Evolutionary conservation across 2,797 vertebrate species (phyloP).

Genomic region (Manis pentadactyla): DNA sequence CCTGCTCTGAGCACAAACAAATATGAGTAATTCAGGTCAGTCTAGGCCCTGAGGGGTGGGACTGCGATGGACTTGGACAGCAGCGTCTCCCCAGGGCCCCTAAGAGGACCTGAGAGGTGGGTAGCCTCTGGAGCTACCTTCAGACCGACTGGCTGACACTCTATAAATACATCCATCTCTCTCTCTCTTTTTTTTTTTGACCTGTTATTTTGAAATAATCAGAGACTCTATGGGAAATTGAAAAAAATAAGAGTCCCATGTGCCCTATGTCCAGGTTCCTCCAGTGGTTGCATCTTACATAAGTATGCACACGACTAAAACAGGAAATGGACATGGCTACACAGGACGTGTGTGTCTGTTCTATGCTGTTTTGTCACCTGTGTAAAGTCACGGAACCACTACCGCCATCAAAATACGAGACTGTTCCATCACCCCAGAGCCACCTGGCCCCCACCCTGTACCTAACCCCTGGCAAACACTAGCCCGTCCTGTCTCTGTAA

Average conservation of each 20-base stretch:
- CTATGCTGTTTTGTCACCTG: not conserved
- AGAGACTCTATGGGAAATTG: not conserved
- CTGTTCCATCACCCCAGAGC: not conserved
- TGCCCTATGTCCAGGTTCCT: not conserved
- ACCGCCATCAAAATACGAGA: not conserved
- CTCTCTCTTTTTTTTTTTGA: not conserved
- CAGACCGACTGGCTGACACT: not conserved
- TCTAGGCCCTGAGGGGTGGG: not conserved
- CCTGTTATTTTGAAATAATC: not conserved
- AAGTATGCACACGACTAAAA: not conserved
- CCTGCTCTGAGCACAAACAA: too few relatives aligned
- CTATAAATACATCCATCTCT: not conserved
- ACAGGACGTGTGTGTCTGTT: not conserved
- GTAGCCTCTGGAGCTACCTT: not conserved
- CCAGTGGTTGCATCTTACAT: not conserved
- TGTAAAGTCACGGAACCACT: not conserved
- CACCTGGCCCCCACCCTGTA: fast-evolving
- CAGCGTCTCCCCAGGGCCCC: not conserved
- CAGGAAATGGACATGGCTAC: not conserved
- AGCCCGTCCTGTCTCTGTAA: not conserved
- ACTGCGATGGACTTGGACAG: fast-evolving
- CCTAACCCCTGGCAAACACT: not conserved
- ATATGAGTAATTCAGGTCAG: not conserved
- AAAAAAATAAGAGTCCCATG: not conserved
- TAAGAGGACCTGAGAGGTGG: not conserved